Base-by-base conservation (phyloP, 2,113 vertebrate genomes). In the Pseudopipra pipra region DNA sequence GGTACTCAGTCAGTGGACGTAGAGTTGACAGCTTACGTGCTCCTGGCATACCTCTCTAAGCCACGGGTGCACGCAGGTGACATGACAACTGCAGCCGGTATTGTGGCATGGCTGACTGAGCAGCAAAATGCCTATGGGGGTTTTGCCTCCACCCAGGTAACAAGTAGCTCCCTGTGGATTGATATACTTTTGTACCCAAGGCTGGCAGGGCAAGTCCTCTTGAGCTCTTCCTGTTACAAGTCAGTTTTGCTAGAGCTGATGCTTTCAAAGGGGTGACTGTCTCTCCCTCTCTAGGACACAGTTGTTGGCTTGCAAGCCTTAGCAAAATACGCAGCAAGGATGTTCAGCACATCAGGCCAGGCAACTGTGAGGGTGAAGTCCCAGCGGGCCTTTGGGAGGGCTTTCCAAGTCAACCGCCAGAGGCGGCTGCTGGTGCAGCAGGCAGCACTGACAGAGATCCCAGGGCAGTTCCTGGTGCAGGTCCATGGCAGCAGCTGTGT, bases 141-240 rank as follows among this genome's bases (percentile, higher is more conserved):
- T 3, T 99, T 99, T 96, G 96, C 98, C 25, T 99, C 99, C 92
- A 99, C 98, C 20, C 99, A 99, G 98, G 99, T 99, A 96, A 91
- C 16, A 35, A 71, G 46, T 33, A 66, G 19, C n/a, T 86, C 56
- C 44, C 51, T 0, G 8, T 19, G 59, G n/a, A 8, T 14, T n/a
- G 25, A 52, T 46, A 3, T 6, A 19, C 54, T 79, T 52, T 41
- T 22, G 23, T 19, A 8, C 8, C 28, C 7, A 1, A 21, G 37
- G 14, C 1, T 77, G 70, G 28, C 43, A 41, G 58, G 43, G 8
- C 2, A 0, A 54, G 39, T 33, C 44, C 52, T 61, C 27, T 43
- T 8, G 41, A 62, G 51, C 43, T 30, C 37, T 75, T 47, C 27
- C 59, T 43, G 31, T 22, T 70, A 37, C 11, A 8, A 44, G 39